These are phyloP conservation scores for Stenichneumon culpator DNA, from an alignment of 2,888 invertebrate species.

Conservation along the genomic window DNA sequence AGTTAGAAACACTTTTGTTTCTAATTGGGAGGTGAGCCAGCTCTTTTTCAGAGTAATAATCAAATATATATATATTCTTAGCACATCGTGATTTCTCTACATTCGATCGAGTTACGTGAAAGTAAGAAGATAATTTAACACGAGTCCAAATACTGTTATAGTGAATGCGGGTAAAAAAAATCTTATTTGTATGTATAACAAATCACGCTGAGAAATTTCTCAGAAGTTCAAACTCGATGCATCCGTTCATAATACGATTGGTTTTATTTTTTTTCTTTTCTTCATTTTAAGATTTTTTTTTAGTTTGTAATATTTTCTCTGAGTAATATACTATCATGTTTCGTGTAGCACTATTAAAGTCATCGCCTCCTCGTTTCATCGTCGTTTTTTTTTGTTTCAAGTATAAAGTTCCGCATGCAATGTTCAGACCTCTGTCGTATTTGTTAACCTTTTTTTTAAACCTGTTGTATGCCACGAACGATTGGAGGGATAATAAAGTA, in stretches of 20 bases:
- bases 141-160: slow-evolving; percentile 59
- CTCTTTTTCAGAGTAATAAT: slow-evolving; percentile 12
- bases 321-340: slow-evolving; percentile 68
- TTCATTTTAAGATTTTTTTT: slow-evolving; percentile 60
- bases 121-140: slow-evolving; percentile 38
- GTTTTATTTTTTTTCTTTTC: slow-evolving; percentile 13
- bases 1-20: slow-evolving; percentile 26
- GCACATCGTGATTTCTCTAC: slow-evolving; percentile 36
- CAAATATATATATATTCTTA: slow-evolving; percentile 42
- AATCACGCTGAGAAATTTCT: slow-evolving; percentile 54
- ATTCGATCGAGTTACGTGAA: slow-evolving; percentile 33
- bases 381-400: slow-evolving; percentile 23
- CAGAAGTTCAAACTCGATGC: slow-evolving; percentile 58
- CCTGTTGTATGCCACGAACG: slow-evolving; percentile 50
- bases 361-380: slow-evolving; percentile 29
- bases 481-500: slow-evolving; percentile 67
- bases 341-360: slow-evolving; percentile 55
- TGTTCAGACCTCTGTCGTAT: slow-evolving; percentile 41
- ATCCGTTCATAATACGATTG: slow-evolving; percentile 56
- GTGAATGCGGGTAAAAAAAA: slow-evolving; percentile 53
- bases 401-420: slow-evolving; percentile 47
- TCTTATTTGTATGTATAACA: slow-evolving; percentile 44
- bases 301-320: slow-evolving; percentile 63
- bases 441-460: slow-evolving; percentile 29
- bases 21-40: slow-evolving; percentile 27